Percentiles rank a stretch among this genome's conserved stretches.
Conservation (phyloP, 2,113 vertebrate species). For the Anthoscopus minutus region DNA sequence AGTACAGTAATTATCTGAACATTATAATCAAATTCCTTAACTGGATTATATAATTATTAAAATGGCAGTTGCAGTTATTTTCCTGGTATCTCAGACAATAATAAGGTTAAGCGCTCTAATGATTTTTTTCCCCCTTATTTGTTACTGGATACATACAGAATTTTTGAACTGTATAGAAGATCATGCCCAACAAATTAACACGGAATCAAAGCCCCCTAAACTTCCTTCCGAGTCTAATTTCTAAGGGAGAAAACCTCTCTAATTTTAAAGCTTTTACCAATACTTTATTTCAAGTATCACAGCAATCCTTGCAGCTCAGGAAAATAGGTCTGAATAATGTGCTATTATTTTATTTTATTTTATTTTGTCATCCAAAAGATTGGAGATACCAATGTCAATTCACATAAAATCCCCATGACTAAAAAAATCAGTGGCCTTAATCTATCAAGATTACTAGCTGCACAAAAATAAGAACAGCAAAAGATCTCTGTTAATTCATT, state of each 20-base stretch:
- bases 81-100: background rate
- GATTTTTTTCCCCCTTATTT: background rate
- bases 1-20: background rate
- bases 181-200: background rate
- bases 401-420: background rate
- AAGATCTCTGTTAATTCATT: background rate
- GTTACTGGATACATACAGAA: background rate
- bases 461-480: background rate
- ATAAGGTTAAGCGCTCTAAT: background rate
- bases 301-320: background rate
- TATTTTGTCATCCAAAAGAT: background rate
- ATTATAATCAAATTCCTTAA: background rate
- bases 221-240: background rate
- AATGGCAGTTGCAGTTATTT: background rate
- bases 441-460: background rate
- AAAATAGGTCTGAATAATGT: background rate
- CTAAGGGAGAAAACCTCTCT: background rate
- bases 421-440: background rate
- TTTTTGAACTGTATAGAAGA: background rate
- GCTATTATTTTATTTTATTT: background rate
- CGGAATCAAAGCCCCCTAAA: background rate
- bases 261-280: background rate
- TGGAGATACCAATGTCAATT: background rate
- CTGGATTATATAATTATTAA: background rate
- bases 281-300: background rate